These are phyloP conservation scores for Acleris laterana DNA, from an alignment of 2,888 invertebrate genomes.

Conservation along the genomic window DNA sequence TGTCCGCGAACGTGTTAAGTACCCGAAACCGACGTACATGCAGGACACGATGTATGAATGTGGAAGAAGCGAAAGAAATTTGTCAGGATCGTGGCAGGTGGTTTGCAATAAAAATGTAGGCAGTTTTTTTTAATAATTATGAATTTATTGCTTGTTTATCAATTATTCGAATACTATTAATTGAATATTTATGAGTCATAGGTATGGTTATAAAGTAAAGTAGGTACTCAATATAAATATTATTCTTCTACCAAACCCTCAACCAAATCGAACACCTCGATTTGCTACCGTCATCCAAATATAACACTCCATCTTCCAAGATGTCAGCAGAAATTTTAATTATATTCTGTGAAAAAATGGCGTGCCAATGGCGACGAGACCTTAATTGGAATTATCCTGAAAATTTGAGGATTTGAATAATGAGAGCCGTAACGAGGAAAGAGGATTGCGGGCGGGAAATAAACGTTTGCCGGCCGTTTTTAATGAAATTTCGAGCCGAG, in stretches of 20 bases:
- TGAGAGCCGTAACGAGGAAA: conserved; percentile 59
- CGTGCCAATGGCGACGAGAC: conserved; percentile 51
- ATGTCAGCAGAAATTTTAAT: conserved; percentile 72
- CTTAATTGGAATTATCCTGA: conserved; percentile 70
- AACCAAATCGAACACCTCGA: conserved; percentile 7
- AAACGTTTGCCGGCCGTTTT: conserved; percentile 18
- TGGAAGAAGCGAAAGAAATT: no score
- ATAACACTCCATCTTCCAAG: conserved; percentile 58
- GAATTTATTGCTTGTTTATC: no score
- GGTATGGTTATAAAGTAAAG: no score
- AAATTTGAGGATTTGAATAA: conserved; percentile 69
- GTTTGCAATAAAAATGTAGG: no score
- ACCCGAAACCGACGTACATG: no score
- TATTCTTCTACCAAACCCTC: not conserved
- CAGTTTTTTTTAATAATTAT: no score
- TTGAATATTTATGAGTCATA: no score
- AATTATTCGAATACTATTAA: no score
- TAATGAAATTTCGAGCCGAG: conserved; percentile 16
- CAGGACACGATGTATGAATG: no score
- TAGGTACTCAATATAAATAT: no score
- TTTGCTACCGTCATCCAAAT: conserved; percentile 53
- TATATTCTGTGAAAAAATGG: conserved; percentile 59
- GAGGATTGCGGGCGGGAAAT: conserved; percentile 54
- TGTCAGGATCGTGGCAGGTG: no score
- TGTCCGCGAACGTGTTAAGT: no score